These are phyloP conservation scores for Siniperca undulata DNA, from an alignment of 2,797 vertebrate species.

Conservation along the genomic window DNA sequence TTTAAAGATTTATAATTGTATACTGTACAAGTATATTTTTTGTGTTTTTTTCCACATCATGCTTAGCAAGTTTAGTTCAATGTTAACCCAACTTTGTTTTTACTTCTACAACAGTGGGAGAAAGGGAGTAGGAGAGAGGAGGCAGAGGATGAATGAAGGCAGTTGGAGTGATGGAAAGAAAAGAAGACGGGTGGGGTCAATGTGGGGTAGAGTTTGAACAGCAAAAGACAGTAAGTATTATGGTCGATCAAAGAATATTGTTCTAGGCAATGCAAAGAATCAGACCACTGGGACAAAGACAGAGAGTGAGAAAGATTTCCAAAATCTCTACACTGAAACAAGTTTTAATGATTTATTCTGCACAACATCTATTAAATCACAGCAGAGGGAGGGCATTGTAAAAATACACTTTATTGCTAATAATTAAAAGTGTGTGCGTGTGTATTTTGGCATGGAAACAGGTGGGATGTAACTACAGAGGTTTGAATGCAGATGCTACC, in stretches of 20 bases:
- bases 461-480: conserved; percentile 51
- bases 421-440: conserved; percentile 22
- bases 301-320: conserved; percentile 30
- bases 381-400: conserved; percentile 17
- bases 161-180: conserved; percentile 27
- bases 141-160: conserved; percentile 20
- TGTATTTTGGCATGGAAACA: conserved; percentile 39
- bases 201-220: conserved; percentile 47
- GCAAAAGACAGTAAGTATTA: conserved; percentile 53
- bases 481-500: conserved; percentile 59
- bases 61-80: conserved; percentile 26
- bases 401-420: conserved; percentile 41
- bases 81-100: conserved; percentile 21
- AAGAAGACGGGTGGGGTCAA: conserved; percentile 16
- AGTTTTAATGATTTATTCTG: conserved; percentile 53
- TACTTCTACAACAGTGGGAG: neutral
- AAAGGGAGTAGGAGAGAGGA: conserved; percentile 9
- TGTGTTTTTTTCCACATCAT: neutral
- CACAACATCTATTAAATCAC: conserved; percentile 50
- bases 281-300: conserved; percentile 50
- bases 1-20: conserved; percentile 2
- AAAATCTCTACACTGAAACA: conserved; percentile 35
- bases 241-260: conserved; percentile 64
- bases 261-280: conserved; percentile 54
- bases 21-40: neutral